Percentiles rank a stretch among this genome's conserved stretches.
These are phyloP conservation scores for Aselliscus stoliczkanus DNA, from an alignment of 2,797 vertebrate species.

Conservation along the genomic window DNA sequence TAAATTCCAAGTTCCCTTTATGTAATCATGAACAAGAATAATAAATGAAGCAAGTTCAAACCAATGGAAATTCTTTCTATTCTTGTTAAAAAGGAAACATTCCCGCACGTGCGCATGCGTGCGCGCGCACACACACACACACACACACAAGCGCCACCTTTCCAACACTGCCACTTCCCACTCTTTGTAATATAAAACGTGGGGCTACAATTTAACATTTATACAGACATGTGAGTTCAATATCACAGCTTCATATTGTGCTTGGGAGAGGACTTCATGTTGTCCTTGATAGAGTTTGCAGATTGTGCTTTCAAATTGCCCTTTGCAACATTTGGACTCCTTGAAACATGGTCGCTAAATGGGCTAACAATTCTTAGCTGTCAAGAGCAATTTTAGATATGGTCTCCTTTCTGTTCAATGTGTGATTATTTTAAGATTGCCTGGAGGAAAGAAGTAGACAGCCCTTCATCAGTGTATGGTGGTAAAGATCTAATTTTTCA, in stretches of 20 bases:
- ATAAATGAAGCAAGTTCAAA: slow-evolving; percentile 30
- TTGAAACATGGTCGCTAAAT: slow-evolving; percentile 48
- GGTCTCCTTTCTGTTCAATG: slow-evolving; percentile 27
- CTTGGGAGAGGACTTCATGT: neutral
- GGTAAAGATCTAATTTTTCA: slow-evolving; percentile 49
- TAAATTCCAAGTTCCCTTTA: neutral
- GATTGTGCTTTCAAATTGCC: slow-evolving; percentile 4
- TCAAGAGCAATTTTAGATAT: slow-evolving; percentile 50
- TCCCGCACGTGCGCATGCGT: no score
- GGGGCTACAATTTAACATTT: neutral
- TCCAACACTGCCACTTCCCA: neutral
- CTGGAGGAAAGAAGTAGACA: slow-evolving; percentile 14
- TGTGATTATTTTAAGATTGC: slow-evolving; percentile 34
- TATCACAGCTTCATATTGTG: neutral
- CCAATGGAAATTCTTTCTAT: neutral
- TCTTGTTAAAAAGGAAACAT: neutral
- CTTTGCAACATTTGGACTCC: slow-evolving; percentile 48
- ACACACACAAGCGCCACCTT: neutral
- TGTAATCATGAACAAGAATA: slow-evolving; percentile 12
- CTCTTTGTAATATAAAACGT: neutral
- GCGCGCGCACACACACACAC: no score
- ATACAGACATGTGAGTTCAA: neutral
- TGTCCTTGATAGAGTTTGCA: slow-evolving; percentile 42
- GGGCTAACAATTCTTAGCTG: slow-evolving; percentile 45
- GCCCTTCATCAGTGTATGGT: neutral